Evolutionary conservation across 2,888 invertebrate species (phyloP).

Genomic region (Amaurobius ferox): DNA sequence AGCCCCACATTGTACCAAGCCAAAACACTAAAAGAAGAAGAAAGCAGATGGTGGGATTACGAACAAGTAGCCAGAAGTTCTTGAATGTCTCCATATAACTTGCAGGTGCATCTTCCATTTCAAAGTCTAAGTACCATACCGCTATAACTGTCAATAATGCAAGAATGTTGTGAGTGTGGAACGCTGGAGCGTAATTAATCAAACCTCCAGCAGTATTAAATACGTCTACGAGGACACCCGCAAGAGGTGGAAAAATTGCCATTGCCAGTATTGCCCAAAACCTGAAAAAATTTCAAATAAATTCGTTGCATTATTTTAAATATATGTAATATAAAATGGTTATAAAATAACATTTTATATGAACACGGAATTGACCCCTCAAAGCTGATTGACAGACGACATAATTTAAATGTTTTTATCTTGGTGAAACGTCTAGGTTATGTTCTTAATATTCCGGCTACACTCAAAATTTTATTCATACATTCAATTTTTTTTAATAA

Average conservation of each 20-base stretch:
- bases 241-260: constrained; percentile 76
- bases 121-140: constrained; percentile 87
- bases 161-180: constrained; percentile 87
- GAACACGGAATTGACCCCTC: no score
- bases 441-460: no score
- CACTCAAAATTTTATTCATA: no score
- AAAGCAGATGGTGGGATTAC: constrained; percentile 86
- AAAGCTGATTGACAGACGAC: no score
- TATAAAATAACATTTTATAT: no score
- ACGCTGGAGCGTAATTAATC: constrained; percentile 90
- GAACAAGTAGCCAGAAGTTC: constrained; percentile 85
- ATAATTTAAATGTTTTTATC: no score
- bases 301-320: background rate
- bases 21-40: constrained; percentile 89
- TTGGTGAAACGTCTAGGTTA: no score
- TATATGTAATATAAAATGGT: no score
- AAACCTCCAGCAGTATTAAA: constrained; percentile 80
- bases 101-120: constrained; percentile 84
- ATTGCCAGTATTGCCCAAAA: constrained; percentile 78
- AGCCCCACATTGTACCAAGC: constrained; percentile 91
- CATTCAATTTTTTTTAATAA: no score
- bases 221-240: constrained; percentile 73
- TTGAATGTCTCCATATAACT: constrained; percentile 83
- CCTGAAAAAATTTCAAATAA: constrained; percentile 54
- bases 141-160: constrained; percentile 85